Conservation (phyloP, 2,888 invertebrate genomes). For the Halocaridina rubra region DNA sequence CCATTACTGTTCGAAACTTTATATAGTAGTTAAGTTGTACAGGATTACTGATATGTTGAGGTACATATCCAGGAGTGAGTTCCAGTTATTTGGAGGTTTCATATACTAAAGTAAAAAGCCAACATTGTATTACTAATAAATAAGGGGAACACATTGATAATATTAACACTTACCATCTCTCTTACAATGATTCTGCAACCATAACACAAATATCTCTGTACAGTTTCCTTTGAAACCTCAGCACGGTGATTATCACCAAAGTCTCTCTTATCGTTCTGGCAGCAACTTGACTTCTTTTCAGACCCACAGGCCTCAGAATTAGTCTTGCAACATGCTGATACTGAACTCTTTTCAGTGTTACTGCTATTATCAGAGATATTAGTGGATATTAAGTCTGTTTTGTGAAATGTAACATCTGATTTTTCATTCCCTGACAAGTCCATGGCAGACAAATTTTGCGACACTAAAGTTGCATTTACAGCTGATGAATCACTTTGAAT, state of each 20-base stretch:
- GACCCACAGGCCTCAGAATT: neutral
- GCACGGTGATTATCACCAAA: no score
- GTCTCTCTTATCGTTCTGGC: neutral
- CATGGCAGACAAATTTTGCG: slow-evolving; percentile 13
- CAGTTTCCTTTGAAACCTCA: neutral
- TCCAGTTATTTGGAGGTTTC: no score
- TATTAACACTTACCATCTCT: slow-evolving; percentile 52
- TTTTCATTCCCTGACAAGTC: neutral
- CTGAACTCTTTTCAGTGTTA: neutral
- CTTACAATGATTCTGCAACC: slow-evolving; percentile 47
- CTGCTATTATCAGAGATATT: neutral
- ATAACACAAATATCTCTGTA: slow-evolving; percentile 40
- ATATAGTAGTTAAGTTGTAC: no score
- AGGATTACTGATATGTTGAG: no score
- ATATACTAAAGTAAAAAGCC: no score
- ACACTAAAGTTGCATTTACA: slow-evolving; percentile 34
- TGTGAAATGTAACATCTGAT: neutral
- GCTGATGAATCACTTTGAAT: slow-evolving; percentile 42
- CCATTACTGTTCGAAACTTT: no score
- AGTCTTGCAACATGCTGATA: no score
- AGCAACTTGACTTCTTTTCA: neutral
- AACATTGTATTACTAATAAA: no score
- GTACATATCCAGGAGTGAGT: no score
- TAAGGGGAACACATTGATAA: no score
- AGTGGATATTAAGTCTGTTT: neutral